Evolutionary conservation across 2,888 invertebrate genomes (phyloP).

Genomic region (Periphyllus acericola): DNA sequence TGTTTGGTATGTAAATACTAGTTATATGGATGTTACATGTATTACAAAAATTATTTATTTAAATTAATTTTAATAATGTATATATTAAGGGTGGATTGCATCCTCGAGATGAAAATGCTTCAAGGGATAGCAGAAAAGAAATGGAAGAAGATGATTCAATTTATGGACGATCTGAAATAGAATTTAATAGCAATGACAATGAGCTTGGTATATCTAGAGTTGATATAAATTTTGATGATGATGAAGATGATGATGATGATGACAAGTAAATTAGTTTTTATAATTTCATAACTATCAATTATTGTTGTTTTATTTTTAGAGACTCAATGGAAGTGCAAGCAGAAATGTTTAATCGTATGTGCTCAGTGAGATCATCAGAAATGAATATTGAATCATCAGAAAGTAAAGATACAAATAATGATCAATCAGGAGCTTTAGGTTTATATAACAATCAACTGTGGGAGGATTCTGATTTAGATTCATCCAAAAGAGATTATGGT

Average conservation of each 20-base stretch:
- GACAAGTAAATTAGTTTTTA: conserved; percentile 49
- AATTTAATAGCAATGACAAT: conserved; percentile 58
- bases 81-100: conserved; percentile 49
- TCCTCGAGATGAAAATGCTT: conserved; percentile 47
- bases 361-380: conserved; percentile 65
- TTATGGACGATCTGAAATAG: conserved; percentile 48
- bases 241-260: conserved; percentile 49
- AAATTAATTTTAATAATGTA: not conserved
- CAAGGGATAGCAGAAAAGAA: conserved; percentile 38
- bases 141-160: conserved; percentile 41
- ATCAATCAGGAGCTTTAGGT: not conserved
- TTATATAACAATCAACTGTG: conserved; percentile 44
- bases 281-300: not conserved
- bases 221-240: conserved; percentile 52
- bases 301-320: conserved; percentile 10
- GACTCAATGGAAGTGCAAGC: conserved; percentile 68
- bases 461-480: conserved; percentile 24
- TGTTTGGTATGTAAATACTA: conserved; percentile 38
- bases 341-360: conserved; percentile 75
- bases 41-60: not conserved
- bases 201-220: conserved; percentile 41
- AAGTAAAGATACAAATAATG: conserved; percentile 11
- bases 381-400: conserved; percentile 23
- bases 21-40: not conserved
- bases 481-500: conserved; percentile 27